phyloP scores from a whole-genome alignment of 2,888 invertebrate genomes.

The Agonopterix heracliana region DNA sequence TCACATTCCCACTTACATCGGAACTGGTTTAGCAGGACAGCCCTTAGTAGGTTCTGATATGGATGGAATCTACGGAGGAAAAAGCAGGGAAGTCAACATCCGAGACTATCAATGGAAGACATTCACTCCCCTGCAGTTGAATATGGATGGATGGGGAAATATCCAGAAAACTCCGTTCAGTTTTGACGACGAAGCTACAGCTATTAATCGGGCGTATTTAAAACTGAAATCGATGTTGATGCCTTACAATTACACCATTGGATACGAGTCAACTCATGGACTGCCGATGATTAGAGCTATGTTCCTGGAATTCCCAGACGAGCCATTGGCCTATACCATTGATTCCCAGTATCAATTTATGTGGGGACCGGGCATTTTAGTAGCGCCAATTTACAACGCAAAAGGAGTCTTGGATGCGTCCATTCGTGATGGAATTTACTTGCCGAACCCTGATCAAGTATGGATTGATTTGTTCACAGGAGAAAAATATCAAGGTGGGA shows the following conservation, averaged over 20 bases:
- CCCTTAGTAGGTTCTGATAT: slow-evolving; percentile 64
- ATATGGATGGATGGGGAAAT: slow-evolving; percentile 68
- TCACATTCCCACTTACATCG: slow-evolving; percentile 65
- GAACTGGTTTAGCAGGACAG: slow-evolving; percentile 58
- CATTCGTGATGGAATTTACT: slow-evolving; percentile 47
- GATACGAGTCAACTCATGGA: slow-evolving; percentile 44
- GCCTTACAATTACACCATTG: slow-evolving; percentile 63
- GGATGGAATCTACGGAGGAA: slow-evolving; percentile 63
- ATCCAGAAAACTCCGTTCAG: slow-evolving; percentile 57
- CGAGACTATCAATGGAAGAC: slow-evolving; percentile 68
- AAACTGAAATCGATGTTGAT: slow-evolving; percentile 62
- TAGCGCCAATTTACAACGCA: slow-evolving; percentile 56
- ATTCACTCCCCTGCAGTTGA: slow-evolving; percentile 63
- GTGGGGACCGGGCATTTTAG: slow-evolving; percentile 64
- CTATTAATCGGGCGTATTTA: slow-evolving; percentile 59
- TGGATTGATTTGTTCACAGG: slow-evolving; percentile 65
- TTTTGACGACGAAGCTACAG: slow-evolving; percentile 47
- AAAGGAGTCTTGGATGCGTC: slow-evolving; percentile 22
- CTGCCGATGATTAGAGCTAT: slow-evolving; percentile 64
- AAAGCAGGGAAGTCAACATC: slow-evolving; percentile 45
- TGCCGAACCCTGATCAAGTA: slow-evolving; percentile 48
- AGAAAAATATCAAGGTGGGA: slow-evolving; percentile 58
- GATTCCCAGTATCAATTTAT: slow-evolving; percentile 66
- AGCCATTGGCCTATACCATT: slow-evolving; percentile 40
- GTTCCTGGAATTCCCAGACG: slow-evolving; percentile 58